Evolutionary conservation across 2,888 invertebrate genomes (phyloP).

Genomic region (Pterostichus niger): DNA sequence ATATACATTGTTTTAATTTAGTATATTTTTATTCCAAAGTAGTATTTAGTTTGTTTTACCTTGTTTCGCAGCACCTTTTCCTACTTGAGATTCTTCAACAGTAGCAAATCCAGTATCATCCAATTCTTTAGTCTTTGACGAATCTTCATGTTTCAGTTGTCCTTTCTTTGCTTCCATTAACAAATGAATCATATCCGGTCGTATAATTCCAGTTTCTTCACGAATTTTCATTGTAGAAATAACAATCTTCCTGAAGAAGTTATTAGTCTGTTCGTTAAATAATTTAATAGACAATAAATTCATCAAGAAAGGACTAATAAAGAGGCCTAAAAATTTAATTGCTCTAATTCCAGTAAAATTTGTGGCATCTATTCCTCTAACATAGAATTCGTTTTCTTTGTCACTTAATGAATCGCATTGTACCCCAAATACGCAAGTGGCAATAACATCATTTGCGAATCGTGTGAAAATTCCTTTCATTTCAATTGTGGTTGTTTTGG

Average conservation of each 20-base stretch:
- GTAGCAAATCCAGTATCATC: constrained; percentile 67
- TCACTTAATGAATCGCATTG: constrained; percentile 79
- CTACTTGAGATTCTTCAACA: constrained; percentile 71
- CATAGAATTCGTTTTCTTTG: constrained; percentile 78
- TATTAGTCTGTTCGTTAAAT: constrained; percentile 70
- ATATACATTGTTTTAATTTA: constrained; percentile 68
- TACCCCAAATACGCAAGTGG: constrained; percentile 78
- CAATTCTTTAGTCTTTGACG: background rate
- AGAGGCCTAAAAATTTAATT: constrained; percentile 55
- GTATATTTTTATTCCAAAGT: background rate
- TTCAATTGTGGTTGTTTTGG: constrained; percentile 71
- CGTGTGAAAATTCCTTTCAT: constrained; percentile 76
- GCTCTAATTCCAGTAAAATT: constrained; percentile 72
- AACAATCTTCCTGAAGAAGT: constrained; percentile 75
- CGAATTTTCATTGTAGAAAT: no score
- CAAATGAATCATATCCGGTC: no score
- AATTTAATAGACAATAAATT: constrained; percentile 67
- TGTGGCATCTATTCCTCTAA: constrained; percentile 77
- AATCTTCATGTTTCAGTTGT: constrained; percentile 66
- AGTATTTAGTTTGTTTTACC: background rate
- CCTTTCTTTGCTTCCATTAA: constrained; percentile 71
- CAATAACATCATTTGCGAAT: constrained; percentile 78
- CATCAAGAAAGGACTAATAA: constrained; percentile 52
- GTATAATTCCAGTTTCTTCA: no score
- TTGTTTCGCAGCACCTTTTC: constrained; percentile 22